Percentiles rank a stretch among this genome's conserved stretches.
Conservation (phyloP, 2,888 invertebrate species). For the Spatulosminthurus flaviceps region DNA sequence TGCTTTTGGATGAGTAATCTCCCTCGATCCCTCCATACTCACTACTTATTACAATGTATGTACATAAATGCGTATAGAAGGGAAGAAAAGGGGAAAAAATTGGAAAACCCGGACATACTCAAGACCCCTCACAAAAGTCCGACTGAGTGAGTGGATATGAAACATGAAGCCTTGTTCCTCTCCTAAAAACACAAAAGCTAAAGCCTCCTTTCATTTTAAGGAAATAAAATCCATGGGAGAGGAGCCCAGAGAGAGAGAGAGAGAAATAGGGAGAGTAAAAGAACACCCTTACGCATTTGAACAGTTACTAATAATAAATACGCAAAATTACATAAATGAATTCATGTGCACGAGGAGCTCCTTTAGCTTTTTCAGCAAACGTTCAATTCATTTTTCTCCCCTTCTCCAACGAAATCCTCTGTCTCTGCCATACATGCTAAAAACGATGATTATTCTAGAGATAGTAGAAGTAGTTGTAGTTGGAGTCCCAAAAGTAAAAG, state of each 20-base stretch:
- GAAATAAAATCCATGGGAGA: not conserved
- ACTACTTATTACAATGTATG: not conserved
- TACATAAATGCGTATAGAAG: too few species aligned
- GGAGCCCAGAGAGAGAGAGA: not conserved
- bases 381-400: conserved; percentile 1
- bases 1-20: conserved; percentile 32
- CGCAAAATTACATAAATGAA: not conserved
- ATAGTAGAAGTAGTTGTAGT: too few species aligned
- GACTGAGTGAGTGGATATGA: not conserved
- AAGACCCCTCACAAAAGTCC: not conserved
- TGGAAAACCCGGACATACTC: not conserved
- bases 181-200: not conserved
- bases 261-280: not conserved
- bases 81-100: too few species aligned
- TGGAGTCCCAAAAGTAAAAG: too few species aligned
- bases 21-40: not conserved
- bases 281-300: not conserved
- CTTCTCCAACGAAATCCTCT: too few species aligned
- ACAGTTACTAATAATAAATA: not conserved
- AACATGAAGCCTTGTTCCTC: not conserved
- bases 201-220: not conserved
- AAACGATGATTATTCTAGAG: too few species aligned
- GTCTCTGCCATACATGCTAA: too few species aligned
- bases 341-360: conserved; percentile 1
- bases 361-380: not conserved